phyloP scores from a whole-genome alignment of 2,888 invertebrate genomes.

The Diadegma fenestrale region DNA sequence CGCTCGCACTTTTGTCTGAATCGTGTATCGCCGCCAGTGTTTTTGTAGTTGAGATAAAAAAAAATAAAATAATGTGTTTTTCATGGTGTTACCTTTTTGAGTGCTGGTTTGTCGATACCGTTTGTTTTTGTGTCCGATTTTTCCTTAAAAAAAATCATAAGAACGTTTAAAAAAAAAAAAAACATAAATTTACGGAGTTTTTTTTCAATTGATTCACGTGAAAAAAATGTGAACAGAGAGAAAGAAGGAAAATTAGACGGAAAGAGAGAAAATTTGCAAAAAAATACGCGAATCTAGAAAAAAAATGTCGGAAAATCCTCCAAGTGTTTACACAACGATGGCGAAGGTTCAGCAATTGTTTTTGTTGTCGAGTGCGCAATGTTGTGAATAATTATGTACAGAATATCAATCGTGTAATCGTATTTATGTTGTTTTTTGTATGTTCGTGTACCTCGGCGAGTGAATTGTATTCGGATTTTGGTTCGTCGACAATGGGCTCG shows the following conservation, averaged over 20 bases:
- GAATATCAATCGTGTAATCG: constrained; percentile 15
- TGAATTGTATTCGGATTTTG: constrained; percentile 72
- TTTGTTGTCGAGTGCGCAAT: neutral
- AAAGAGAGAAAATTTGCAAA: neutral
- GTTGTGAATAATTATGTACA: neutral
- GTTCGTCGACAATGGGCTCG: constrained; percentile 78
- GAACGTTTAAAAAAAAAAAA: constrained; percentile 71
- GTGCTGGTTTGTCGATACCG: constrained; percentile 82
- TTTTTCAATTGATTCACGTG: neutral
- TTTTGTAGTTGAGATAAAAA: neutral
- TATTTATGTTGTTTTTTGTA: constrained; percentile 41
- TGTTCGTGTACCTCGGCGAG: constrained; percentile 77
- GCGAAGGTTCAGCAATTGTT: neutral
- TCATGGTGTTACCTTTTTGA: constrained; percentile 79
- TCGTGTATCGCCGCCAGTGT: neutral
- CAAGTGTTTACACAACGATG: neutral
- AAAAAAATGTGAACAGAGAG: neutral
- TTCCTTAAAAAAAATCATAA: constrained; percentile 78
- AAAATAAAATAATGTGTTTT: constrained; percentile 12
- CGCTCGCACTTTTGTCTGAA: neutral
- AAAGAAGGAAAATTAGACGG: neutral
- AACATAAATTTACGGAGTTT: neutral
- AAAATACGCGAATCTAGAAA: neutral
- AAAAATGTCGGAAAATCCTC: neutral
- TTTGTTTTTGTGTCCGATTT: constrained; percentile 81